Evolutionary conservation across 30 jellyfish, hydroid and myxozoan species (phyloP), one percentile per base, ranked within the genome.

Genomic region (Aurelia aurita complex sp. Pacific): DNA sequence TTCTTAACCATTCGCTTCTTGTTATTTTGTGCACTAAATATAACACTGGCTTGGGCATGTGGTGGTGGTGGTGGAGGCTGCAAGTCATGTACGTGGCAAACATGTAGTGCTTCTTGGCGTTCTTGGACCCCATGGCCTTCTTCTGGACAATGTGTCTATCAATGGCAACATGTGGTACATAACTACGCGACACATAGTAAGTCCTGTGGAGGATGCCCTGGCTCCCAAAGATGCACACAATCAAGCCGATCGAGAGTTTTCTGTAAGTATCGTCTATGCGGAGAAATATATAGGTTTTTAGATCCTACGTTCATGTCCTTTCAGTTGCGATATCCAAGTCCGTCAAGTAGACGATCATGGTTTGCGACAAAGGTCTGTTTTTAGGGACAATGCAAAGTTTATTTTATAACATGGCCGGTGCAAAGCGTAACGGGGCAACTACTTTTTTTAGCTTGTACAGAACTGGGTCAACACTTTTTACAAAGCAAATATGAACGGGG

Each of bases 171-270:
- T n/a, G 97, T 72, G 43, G 18, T 1, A 46, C 88, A 90, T 59
- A 51, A 43, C 10, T 82, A 82, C 62, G 14, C 77, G 33, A 82
- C 97, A 13, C 76, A 61, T 59, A 69, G 78, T 67, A 65, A 64
- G 74, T 42, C 82, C 23, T 76, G 82, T 12, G 52, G 52, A 40
- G 94, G 94, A 10, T 90, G 97, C 59, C 95, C 97, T 8, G 93
- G 93, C 1, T 75, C 76, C 55, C 84, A 69, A 55, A 46, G 61
- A 10, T 90, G 97, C 64, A 36, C 88, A 8, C 80, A 64, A 29
- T 59, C 73, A 33, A 91, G 77, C 75, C 65, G 64, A 55, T 64
- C 66, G 16, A 57, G 97, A 76, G 35, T 53, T 36, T 75, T 61
- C 67, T 90, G 97, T 90, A 82, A 75, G 97, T 74, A 67, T 33